phyloP scores from a whole-genome alignment of 2,113 vertebrate species.

The Toxotes chatareus region DNA sequence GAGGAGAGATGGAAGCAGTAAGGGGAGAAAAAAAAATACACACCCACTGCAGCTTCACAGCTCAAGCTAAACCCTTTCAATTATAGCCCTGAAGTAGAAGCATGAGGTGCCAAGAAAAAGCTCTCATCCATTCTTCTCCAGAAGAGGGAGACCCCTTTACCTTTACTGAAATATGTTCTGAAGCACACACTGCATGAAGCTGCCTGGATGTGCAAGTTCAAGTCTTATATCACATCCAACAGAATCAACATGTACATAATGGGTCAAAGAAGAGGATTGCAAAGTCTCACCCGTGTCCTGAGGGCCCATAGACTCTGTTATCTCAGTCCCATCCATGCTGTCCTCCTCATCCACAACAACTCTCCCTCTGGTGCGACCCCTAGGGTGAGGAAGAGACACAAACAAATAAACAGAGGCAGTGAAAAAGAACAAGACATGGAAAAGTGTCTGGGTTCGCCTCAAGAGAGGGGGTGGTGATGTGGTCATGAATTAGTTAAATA shows the following conservation, averaged over 20 bases:
- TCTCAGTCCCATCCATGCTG: conserved; percentile 96
- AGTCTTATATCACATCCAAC: conserved; percentile 24
- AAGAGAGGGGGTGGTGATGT: neutral
- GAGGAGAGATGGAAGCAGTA: conserved; percentile 71
- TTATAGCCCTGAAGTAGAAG: conserved; percentile 78
- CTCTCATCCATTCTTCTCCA: conserved; percentile 72
- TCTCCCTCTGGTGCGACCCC: conserved; percentile 95
- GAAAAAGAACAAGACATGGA: conserved; percentile 32
- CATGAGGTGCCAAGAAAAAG: conserved; percentile 73
- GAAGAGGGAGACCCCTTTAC: conserved; percentile 66
- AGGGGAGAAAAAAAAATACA: conserved; percentile 46
- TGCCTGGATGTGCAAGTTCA: conserved; percentile 53
- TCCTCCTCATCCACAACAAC: conserved; percentile 94
- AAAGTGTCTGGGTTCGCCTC: conserved; percentile 7
- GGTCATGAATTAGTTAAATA: conserved; percentile 74
- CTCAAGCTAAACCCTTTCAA: conserved; percentile 84
- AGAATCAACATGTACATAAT: conserved; percentile 42
- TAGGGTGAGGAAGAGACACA: conserved; percentile 66
- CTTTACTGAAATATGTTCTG: conserved; percentile 54
- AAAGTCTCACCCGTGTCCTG: conserved; percentile 88
- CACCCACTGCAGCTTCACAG: conserved; percentile 77
- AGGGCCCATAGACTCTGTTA: conserved; percentile 89
- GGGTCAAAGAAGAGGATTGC: conserved; percentile 12
- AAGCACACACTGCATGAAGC: conserved; percentile 39
- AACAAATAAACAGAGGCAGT: conserved; percentile 43